phyloP scores from a whole-genome alignment of 2,797 vertebrate genomes.

The Bryconaethiops microstoma region DNA sequence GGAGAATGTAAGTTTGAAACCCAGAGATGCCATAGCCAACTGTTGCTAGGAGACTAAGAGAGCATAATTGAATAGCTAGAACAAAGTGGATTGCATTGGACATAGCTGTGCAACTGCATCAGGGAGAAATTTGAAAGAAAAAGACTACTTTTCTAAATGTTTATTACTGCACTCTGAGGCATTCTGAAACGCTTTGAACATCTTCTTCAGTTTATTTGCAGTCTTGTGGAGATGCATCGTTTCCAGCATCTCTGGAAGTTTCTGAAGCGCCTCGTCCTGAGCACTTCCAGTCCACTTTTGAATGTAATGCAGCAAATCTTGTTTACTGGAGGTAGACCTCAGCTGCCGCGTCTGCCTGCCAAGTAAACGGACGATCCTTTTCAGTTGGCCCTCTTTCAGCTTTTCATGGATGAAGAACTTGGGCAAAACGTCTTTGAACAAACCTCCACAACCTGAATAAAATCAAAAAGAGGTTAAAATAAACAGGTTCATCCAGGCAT shows the following conservation, averaged over 20 bases:
- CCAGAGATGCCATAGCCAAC: no score
- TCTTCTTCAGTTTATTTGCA: conserved; percentile 51
- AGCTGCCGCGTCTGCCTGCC: not conserved
- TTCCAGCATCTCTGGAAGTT: conserved; percentile 59
- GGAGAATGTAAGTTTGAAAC: no score
- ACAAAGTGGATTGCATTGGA: no score
- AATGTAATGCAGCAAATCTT: not conserved
- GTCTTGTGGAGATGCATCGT: conserved; percentile 6
- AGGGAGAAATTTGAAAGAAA: no score
- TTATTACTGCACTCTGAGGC: conserved; percentile 38
- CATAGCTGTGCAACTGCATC: no score
- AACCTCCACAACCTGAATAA: conserved; percentile 51
- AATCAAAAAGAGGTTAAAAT: not conserved
- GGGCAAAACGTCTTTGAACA: conserved; percentile 53
- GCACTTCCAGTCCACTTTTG: conserved; percentile 53
- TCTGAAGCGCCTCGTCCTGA: conserved; percentile 46
- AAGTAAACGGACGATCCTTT: conserved; percentile 45
- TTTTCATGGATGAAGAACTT: conserved; percentile 53
- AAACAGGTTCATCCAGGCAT: not conserved
- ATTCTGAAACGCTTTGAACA: conserved; percentile 39
- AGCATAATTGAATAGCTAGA: no score
- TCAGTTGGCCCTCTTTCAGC: conserved; percentile 54
- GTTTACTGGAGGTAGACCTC: rapidly evolving
- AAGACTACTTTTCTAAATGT: no score
- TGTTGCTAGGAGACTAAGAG: no score